Conservation (phyloP, 2,797 vertebrate species). For the Gambelia wislizenii region DNA sequence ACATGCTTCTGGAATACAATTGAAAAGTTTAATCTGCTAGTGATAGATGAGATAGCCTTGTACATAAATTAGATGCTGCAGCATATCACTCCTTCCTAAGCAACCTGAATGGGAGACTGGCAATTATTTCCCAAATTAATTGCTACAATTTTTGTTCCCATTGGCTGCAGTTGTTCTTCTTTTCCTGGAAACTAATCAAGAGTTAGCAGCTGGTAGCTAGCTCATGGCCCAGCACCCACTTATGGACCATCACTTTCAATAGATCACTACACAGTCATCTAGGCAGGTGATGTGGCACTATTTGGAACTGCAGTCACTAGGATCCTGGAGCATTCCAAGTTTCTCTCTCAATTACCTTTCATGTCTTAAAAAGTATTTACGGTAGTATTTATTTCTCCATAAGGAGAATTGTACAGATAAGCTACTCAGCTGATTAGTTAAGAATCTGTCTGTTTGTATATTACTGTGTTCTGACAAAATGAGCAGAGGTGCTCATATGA, state of each 20-base stretch:
- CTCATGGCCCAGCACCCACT: no score
- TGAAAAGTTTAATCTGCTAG: background rate
- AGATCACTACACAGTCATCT: no score
- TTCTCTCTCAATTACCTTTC: background rate
- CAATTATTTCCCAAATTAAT: no score
- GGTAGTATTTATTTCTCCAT: no score
- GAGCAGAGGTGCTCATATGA: background rate
- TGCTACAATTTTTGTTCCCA: no score
- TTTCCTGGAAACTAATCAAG: no score
- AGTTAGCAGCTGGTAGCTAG: no score
- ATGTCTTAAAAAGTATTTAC: background rate
- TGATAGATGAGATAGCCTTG: background rate
- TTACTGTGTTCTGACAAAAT: background rate
- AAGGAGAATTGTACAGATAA: background rate
- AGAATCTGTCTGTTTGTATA: background rate
- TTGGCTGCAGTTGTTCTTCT: no score
- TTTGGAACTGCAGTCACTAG: background rate
- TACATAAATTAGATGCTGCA: background rate
- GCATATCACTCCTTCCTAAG: background rate
- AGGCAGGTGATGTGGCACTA: background rate
- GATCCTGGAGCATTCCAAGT: background rate
- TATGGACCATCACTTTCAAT: no score
- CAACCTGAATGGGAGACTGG: no score
- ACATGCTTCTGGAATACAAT: conserved; percentile 23
- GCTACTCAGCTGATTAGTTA: background rate